Conservation (phyloP, 2,113 vertebrate species). For the Corythoichthys haematopterus region DNA sequence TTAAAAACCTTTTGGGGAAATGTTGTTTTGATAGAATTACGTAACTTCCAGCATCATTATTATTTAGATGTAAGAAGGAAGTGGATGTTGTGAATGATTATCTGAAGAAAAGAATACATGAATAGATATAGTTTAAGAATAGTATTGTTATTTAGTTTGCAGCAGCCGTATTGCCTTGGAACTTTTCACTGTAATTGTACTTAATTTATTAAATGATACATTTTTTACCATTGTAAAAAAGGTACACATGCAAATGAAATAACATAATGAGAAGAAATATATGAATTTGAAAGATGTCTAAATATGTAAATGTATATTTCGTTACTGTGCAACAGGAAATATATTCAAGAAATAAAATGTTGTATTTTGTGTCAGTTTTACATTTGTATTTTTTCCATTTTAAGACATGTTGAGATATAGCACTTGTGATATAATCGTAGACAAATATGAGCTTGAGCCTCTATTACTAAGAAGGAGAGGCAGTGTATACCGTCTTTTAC, state of each 20-base stretch:
- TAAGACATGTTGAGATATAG: background rate
- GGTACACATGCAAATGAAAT: constrained; percentile 49
- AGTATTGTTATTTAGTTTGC: constrained; percentile 42
- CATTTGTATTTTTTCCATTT: constrained; percentile 8
- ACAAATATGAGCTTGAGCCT: background rate
- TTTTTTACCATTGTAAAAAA: constrained; percentile 63
- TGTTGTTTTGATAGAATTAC: background rate
- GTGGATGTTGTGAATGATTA: constrained; percentile 8
- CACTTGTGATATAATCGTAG: background rate
- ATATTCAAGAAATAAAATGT: constrained; percentile 78
- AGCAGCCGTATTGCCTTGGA: constrained; percentile 44
- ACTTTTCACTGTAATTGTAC: constrained; percentile 56
- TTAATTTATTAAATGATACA: constrained; percentile 68
- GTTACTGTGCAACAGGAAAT: constrained; percentile 73
- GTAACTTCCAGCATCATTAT: background rate
- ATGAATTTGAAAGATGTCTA: constrained; percentile 68
- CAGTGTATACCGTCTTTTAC: too few species aligned
- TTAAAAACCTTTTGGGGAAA: constrained; percentile 12
- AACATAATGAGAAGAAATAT: constrained; percentile 53
- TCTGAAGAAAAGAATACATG: constrained; percentile 2
- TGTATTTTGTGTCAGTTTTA: constrained; percentile 75
- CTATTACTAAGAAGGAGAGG: too few species aligned
- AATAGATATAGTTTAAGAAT: constrained; percentile 17
- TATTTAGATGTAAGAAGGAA: background rate
- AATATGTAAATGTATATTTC: constrained; percentile 75